A percentile compares a stretch with the other conserved stretches of the same genome.
These are phyloP conservation scores for Miniopterus natalensis DNA, from an alignment of 2,113 vertebrate species.

Conservation along the genomic window DNA sequence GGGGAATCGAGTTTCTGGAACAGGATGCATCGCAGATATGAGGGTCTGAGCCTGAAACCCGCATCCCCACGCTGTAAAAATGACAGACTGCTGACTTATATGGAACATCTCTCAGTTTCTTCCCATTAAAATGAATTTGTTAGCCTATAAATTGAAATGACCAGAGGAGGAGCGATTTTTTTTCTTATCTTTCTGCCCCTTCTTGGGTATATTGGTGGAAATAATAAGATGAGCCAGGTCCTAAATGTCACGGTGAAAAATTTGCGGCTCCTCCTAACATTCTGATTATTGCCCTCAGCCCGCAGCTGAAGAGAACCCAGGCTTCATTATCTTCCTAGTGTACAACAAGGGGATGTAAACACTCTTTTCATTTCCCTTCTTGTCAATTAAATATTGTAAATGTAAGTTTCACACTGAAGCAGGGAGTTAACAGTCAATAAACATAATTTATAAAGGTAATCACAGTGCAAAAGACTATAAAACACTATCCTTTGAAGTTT, in stretches of 20 bases:
- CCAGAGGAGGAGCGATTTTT: neutral
- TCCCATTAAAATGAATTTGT: slow-evolving; percentile 26
- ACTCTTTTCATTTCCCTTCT: slow-evolving; percentile 42
- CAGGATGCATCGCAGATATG: neutral
- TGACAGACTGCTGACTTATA: neutral
- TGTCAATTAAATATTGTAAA: slow-evolving; percentile 61
- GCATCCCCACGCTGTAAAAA: neutral
- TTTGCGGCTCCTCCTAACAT: neutral
- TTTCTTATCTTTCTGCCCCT: slow-evolving; percentile 38
- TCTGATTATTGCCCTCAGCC: slow-evolving; percentile 10
- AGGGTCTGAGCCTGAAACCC: neutral
- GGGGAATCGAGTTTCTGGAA: neutral
- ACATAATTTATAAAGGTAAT: slow-evolving; percentile 38
- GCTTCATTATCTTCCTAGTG: slow-evolving; percentile 3
- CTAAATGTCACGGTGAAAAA: slow-evolving; percentile 65
- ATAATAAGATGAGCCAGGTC: slow-evolving; percentile 57
- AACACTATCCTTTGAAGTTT: neutral
- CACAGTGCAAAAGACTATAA: neutral
- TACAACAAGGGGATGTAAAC: slow-evolving; percentile 22
- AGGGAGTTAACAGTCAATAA: slow-evolving; percentile 39
- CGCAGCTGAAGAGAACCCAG: neutral
- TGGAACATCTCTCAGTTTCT: slow-evolving; percentile 6
- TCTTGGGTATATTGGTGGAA: slow-evolving; percentile 32
- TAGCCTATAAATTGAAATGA: slow-evolving; percentile 43
- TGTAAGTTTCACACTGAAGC: neutral